A percentile compares a stretch with the other conserved stretches of the same genome.
These are phyloP conservation scores for Pluvialis apricaria DNA, from an alignment of 2,113 vertebrate genomes.

Conservation along the genomic window DNA sequence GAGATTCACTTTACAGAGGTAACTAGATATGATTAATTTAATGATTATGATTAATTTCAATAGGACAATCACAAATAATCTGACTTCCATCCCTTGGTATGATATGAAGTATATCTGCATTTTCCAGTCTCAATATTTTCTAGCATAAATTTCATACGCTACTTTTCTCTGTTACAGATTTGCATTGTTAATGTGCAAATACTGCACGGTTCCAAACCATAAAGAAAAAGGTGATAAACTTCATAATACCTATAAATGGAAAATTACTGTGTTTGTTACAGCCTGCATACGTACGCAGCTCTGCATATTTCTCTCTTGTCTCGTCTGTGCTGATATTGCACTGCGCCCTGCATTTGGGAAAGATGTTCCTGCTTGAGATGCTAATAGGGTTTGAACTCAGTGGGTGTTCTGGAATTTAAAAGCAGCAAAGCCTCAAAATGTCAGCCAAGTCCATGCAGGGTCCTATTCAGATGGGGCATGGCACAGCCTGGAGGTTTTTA, in stretches of 20 bases:
- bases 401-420: background rate
- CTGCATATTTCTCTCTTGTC: background rate
- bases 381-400: background rate
- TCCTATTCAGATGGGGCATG: background rate
- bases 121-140: background rate
- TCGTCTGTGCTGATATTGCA: background rate
- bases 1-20: background rate
- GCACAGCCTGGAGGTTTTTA: background rate
- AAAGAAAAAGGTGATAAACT: background rate
- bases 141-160: background rate
- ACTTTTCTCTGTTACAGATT: background rate
- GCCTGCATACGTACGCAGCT: background rate
- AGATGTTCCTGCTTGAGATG: background rate
- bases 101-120: background rate
- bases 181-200: background rate
- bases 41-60: background rate
- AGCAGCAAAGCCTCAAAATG: background rate
- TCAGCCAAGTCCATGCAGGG: background rate
- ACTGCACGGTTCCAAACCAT: background rate
- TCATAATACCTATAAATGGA: background rate
- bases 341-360: background rate
- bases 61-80: background rate
- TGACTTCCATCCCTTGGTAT: background rate
- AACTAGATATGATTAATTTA: background rate
- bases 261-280: background rate